These are phyloP conservation scores for Ochotona princeps DNA, from an alignment of 2,113 vertebrate genomes.

Conservation along the genomic window DNA sequence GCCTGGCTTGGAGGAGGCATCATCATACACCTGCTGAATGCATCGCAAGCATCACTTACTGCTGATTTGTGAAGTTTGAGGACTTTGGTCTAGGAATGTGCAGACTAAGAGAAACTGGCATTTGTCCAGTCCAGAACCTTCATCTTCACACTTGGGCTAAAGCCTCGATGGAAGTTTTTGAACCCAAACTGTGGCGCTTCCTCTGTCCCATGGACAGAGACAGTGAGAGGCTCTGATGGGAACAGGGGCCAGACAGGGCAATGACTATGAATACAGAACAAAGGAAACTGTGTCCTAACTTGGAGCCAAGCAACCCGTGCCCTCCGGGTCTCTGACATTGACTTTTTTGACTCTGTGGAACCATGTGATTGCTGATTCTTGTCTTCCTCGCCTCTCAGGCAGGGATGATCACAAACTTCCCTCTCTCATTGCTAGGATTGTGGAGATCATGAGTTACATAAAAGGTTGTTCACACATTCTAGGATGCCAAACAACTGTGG, in stretches of 20 bases:
- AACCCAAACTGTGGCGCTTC: not conserved
- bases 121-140: not conserved
- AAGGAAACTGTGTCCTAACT: not conserved
- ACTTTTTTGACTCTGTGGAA: too few species aligned
- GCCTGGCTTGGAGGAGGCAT: not conserved
- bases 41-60: not conserved
- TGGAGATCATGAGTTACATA: not conserved
- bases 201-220: not conserved
- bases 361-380: too few species aligned
- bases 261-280: not conserved
- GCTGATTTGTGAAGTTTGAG: not conserved
- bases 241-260: not conserved
- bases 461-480: not conserved
- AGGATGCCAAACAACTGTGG: not conserved
- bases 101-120: not conserved
- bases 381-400: too few species aligned
- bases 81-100: not conserved
- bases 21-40: not conserved
- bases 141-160: not conserved
- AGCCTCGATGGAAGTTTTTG: not conserved
- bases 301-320: too few species aligned
- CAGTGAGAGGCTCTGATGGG: not conserved
- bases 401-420: too few species aligned
- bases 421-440: too few species aligned
- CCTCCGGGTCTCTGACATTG: too few species aligned